A percentile compares a stretch with the other conserved stretches of the same genome.
Conservation (phyloP, 2,113 vertebrate genomes). For the Oncorhynchus nerka region DNA sequence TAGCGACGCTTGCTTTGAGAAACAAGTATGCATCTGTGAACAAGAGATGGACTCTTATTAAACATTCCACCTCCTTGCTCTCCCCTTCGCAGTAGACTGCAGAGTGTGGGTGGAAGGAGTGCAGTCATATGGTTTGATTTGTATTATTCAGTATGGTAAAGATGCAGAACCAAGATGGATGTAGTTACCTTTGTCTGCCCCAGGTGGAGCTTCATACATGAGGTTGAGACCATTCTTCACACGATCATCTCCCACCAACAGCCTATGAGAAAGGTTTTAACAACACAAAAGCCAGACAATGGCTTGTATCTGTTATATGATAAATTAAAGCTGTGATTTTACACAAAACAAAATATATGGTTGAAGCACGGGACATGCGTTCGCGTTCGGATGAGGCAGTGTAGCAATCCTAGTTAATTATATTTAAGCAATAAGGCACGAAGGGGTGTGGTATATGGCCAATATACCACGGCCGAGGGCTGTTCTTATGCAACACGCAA, state of each 20-base stretch:
- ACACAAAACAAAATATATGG: not conserved
- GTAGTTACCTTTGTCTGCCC: constrained; percentile 91
- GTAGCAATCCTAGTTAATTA: too few relatives aligned
- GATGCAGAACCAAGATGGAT: not conserved
- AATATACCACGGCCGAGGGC: too few relatives aligned
- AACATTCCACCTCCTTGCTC: constrained; percentile 86
- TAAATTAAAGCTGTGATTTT: not conserved
- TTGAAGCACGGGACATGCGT: too few relatives aligned
- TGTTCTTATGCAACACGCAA: too few relatives aligned
- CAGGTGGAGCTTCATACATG: constrained; percentile 98
- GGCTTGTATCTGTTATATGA: too few relatives aligned
- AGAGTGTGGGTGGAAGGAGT: not conserved
- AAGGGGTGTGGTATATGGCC: too few relatives aligned
- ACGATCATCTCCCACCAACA: constrained; percentile 97
- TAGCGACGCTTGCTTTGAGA: not conserved
- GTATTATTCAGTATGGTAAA: not conserved
- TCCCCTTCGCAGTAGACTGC: constrained; percentile 78
- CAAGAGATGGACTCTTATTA: not conserved
- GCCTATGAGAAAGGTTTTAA: constrained; percentile 64
- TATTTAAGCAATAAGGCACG: too few relatives aligned
- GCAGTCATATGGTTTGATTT: not conserved
- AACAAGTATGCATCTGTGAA: not conserved
- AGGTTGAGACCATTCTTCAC: constrained; percentile 99
- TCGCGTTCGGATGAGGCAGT: too few relatives aligned
- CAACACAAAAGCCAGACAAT: not conserved